Evolutionary conservation across 2,888 invertebrate species (phyloP), one percentile per base, ranked within the genome.

Genomic region (Erebia ligea): DNA sequence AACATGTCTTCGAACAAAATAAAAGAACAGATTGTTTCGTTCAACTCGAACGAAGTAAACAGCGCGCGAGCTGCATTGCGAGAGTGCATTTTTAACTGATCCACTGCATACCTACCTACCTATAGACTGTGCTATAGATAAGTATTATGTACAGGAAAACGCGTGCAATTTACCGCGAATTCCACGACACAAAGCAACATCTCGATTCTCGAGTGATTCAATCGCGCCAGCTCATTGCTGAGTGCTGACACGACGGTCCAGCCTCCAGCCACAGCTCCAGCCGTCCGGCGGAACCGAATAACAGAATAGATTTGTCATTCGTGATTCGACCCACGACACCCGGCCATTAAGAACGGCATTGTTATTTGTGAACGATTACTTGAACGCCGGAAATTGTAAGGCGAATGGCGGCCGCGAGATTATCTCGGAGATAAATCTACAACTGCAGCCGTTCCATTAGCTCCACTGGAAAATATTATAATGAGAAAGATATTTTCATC

Each of bases 41-140:
- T 50, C n/a, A n/a, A n/a, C n/a, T n/a, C 50, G 50, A 50, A 50
- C 50, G 50, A n/a, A n/a, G 50, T n/a, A n/a, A 50, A 50, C n/a
- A n/a, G 50, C n/a, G n/a, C 15, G 15, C 15, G 50, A 9, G 1
- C 10, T 10, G 10, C 8, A 42, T 42, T 42, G n/a, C 50, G 50
- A 50, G 50, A 50, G 50, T 8, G 50, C 50, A 5, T n/a, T 6
- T 13, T 15, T 50, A 50, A 50, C 11, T 42, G 42, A 42, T 10
- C 42, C 42, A 42, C 11, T 34, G 34, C 6, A 34, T 34, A 6
- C 34, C 6, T 34, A 34, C 6, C 6, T n/a, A n/a, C n/a, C n/a
- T n/a, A n/a, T n/a, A n/a, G n/a, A n/a, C n/a, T n/a, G n/a, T n/a
- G n/a, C n/a, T 34, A 42, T 42, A 9, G 42, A 42, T 11, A 42